Evolutionary conservation across 2,113 vertebrate species (phyloP).

Genomic region (Todiramphus saurophagus): DNA sequence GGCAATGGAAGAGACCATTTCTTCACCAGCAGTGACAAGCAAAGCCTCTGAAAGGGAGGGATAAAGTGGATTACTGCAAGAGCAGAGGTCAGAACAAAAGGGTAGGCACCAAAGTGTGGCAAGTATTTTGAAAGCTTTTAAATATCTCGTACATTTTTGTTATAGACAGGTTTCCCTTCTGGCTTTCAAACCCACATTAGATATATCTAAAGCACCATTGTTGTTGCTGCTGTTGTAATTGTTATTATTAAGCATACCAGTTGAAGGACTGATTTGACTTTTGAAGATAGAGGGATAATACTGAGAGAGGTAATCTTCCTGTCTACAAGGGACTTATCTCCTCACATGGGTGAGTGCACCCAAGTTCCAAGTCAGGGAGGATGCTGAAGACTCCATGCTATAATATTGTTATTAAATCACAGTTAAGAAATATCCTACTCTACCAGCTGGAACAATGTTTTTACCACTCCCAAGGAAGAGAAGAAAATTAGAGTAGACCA

Average conservation of each 20-base stretch:
- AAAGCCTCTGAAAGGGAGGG: background rate
- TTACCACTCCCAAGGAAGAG: background rate
- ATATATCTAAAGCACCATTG: background rate
- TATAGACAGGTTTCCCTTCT: background rate
- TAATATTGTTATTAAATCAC: background rate
- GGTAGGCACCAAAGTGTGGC: background rate
- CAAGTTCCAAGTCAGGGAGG: background rate
- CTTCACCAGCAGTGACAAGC: background rate
- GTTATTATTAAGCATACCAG: background rate
- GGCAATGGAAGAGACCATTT: background rate
- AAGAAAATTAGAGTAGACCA: background rate
- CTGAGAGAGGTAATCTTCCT: background rate
- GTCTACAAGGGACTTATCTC: background rate
- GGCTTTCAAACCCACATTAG: background rate
- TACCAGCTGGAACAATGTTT: background rate
- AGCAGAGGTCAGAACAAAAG: background rate
- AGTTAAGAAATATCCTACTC: background rate
- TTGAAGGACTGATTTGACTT: background rate
- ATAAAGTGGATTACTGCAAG: background rate
- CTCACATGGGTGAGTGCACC: background rate
- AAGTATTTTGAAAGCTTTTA: background rate
- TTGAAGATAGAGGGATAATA: background rate
- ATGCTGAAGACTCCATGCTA: background rate
- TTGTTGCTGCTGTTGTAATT: background rate
- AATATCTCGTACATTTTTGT: background rate